Conservation (phyloP, 2,888 invertebrate genomes). For the Sarcophaga caerulescens region DNA sequence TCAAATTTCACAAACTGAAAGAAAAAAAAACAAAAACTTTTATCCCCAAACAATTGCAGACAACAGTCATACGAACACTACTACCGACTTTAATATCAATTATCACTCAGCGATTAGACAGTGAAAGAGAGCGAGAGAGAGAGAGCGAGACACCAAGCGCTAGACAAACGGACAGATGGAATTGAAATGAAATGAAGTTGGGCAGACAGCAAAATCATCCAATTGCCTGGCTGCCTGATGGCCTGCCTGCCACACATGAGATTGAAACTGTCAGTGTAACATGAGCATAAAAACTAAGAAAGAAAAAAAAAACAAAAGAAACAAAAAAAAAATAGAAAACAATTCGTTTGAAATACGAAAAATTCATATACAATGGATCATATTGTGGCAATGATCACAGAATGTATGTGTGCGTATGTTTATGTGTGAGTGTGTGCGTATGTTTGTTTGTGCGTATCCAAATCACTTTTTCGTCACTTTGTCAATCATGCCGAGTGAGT, state of each 20-base stretch:
- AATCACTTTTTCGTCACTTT: conserved; percentile 60
- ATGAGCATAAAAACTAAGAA: conserved; percentile 41
- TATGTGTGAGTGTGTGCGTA: conserved; percentile 1
- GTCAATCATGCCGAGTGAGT: conserved; percentile 41
- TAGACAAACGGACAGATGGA: background rate
- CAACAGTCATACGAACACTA: background rate
- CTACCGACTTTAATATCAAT: conserved; percentile 54
- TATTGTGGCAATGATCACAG: conserved; percentile 1
- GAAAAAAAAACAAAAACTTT: background rate
- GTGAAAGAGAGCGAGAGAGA: conserved; percentile 15
- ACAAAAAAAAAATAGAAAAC: background rate
- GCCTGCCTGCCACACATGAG: background rate
- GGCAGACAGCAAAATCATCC: conserved; percentile 11
- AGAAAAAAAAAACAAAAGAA: background rate
- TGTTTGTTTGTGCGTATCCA: conserved; percentile 20
- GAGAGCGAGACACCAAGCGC: background rate
- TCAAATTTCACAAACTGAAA: conserved; percentile 9
- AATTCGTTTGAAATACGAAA: conserved; percentile 11
- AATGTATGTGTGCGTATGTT: background rate
- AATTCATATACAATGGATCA: conserved; percentile 25
- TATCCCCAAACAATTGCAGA: background rate
- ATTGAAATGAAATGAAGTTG: background rate
- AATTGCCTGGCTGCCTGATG: background rate
- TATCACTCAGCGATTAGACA: conserved; percentile 54
- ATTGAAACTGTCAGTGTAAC: conserved; percentile 44